These are phyloP conservation scores for Thereva unica DNA, from an alignment of 2,888 invertebrate genomes.

Conservation along the genomic window DNA sequence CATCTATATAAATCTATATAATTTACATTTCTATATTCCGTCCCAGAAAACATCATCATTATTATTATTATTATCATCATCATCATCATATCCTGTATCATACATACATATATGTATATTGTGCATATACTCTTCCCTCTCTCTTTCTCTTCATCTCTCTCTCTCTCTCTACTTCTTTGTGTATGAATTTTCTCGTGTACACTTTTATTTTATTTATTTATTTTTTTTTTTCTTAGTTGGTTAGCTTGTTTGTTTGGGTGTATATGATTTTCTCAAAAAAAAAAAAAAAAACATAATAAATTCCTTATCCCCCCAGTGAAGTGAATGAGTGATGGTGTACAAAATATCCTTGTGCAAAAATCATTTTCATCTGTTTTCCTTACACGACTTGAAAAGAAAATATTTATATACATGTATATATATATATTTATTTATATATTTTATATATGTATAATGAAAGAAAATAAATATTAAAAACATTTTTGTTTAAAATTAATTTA, in stretches of 20 bases:
- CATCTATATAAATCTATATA: too few relatives aligned
- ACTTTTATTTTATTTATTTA: neutral
- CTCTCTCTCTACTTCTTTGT: conserved; percentile 7
- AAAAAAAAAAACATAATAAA: conserved; percentile 26
- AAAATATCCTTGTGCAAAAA: conserved; percentile 6
- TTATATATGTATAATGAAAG: too few relatives aligned
- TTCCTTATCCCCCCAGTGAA: conserved; percentile 19
- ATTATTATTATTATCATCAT: too few relatives aligned
- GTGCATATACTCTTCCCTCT: neutral
- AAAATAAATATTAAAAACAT: too few relatives aligned
- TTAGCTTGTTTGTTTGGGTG: too few relatives aligned
- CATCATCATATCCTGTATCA: too few relatives aligned
- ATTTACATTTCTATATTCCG: too few relatives aligned
- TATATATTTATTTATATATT: too few relatives aligned
- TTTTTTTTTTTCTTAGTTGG: too few relatives aligned
- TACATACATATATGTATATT: too few relatives aligned
- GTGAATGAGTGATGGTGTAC: conserved; percentile 6
- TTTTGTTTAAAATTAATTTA: too few relatives aligned
- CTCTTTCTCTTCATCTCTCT: conserved; percentile 4
- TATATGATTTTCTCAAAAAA: neutral
- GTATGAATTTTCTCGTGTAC: neutral
- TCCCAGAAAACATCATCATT: too few relatives aligned
- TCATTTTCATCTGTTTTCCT: conserved; percentile 33
- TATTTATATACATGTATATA: neutral
- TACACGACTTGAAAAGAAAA: conserved; percentile 16